Percentiles rank a stretch among this genome's conserved stretches.
Conservation (phyloP, 2,113 vertebrate genomes). For the Calyptomena viridis region DNA sequence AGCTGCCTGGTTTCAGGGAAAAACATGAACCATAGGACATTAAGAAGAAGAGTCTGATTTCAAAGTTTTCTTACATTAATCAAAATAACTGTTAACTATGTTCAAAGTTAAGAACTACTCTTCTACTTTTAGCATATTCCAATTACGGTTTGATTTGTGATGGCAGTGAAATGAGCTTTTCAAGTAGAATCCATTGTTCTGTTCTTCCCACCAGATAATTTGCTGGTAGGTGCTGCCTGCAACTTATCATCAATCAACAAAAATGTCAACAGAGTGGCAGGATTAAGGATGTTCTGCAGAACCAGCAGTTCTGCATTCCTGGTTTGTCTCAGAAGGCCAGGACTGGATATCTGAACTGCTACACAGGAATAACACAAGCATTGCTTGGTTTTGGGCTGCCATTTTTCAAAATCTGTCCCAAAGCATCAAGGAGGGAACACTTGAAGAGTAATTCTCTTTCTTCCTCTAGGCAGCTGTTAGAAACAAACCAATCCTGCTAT, state of each 20-base stretch:
- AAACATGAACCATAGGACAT: not conserved
- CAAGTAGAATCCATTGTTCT: constrained; percentile 56
- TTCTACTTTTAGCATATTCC: constrained; percentile 60
- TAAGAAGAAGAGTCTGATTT: not conserved
- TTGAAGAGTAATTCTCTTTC: not conserved
- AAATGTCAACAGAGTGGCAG: constrained; percentile 50
- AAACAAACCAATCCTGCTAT: not conserved
- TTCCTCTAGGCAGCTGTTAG: not conserved
- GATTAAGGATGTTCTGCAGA: constrained; percentile 5
- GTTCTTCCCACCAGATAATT: constrained; percentile 57
- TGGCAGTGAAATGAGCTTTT: constrained; percentile 59
- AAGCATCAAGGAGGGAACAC: not conserved
- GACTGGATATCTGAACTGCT: not conserved
- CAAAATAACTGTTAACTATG: constrained; percentile 36
- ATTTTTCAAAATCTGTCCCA: not conserved
- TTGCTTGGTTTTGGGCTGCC: not conserved
- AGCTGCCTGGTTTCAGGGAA: not conserved
- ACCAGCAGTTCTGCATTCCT: constrained; percentile 10
- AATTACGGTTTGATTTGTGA: constrained; percentile 58
- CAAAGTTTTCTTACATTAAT: constrained; percentile 40
- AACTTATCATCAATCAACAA: constrained; percentile 64
- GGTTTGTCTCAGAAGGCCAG: not conserved
- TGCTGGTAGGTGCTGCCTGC: constrained; percentile 58
- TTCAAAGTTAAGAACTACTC: constrained; percentile 31
- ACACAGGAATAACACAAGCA: not conserved